Evolutionary conservation across 2,888 invertebrate species (phyloP), one percentile per base, ranked within the genome.

Genomic region (Mesorhabditis spiculigera): DNA sequence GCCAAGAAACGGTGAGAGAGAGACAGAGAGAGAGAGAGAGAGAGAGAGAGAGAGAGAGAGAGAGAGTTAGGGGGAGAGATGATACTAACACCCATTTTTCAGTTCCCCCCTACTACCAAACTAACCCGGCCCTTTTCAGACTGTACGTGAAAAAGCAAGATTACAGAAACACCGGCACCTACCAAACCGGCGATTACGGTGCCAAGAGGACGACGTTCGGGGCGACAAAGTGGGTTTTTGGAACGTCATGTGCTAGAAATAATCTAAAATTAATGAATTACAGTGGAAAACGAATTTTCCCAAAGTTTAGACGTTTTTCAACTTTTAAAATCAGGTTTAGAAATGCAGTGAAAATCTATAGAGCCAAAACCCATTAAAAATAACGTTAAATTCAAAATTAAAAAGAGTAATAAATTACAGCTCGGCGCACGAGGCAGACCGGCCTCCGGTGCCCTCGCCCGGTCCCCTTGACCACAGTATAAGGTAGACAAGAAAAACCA

Each of bases 391-490:
- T 28, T 28, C 28, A 28, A 28, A 28, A 28, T 28, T 28, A 28
- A 28, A 28, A 28, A 28, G 28, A 28, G 28, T 28, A 28, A 28
- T 28, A 28, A 28, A 28, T 28, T 28, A 28, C 28, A 28, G 28
- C 28, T 28, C 28, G 28, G 28, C 28, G 28, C 28, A 28, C 28
- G 28, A 28, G 28, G 28, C 28, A 28, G 28, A 28, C 28, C 70
- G 77, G 13, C 81, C 82, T 28, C 82, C 82, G 65, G 75, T 78
- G 13, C 79, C 83, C 4, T 81, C 82, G 28, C 74, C 79, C 5
- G 75, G 75, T 41, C 77, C 78, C 67, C 63, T 83, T 8, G 83
- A 83, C 68, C 83, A 83, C 70, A 82, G 81, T 67, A 82, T 83
- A 65, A 82, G 81, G 81, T 82, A 65, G 66, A 63, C 41, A 28